These are phyloP conservation scores for Poecilia gillii DNA, from an alignment of 2,797 vertebrate genomes.

Conservation along the genomic window DNA sequence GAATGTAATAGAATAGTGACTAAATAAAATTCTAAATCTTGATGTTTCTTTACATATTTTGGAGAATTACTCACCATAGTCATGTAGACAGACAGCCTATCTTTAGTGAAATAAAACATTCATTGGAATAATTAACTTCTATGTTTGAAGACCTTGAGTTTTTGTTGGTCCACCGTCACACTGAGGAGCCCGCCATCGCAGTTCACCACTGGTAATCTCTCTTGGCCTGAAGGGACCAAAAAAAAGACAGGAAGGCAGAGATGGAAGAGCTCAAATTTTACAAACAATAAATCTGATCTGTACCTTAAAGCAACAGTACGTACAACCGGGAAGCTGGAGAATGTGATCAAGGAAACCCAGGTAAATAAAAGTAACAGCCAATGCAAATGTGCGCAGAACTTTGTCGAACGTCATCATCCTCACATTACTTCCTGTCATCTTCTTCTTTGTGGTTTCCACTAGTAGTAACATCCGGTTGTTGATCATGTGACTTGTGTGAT, in stretches of 20 bases:
- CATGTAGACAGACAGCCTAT: background rate
- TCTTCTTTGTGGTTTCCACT: too few species aligned
- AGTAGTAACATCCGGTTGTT: too few species aligned
- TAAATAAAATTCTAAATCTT: too few species aligned
- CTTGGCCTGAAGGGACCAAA: constrained; percentile 20
- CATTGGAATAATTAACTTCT: background rate
- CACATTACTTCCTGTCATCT: too few species aligned
- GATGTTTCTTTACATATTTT: too few species aligned
- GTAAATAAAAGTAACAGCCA: background rate
- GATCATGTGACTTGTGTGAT: too few species aligned
- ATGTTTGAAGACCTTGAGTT: constrained; percentile 70
- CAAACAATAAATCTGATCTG: background rate
- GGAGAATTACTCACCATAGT: background rate
- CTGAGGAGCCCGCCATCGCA: constrained; percentile 76
- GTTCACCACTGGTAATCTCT: constrained; percentile 69
- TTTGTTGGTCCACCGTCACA: constrained; percentile 62
- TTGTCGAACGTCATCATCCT: too few species aligned
- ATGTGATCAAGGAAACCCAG: background rate
- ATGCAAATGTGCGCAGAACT: too few species aligned
- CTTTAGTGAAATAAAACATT: background rate
- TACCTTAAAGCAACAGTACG: background rate
- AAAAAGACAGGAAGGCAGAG: constrained; percentile 8
- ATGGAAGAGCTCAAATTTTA: background rate
- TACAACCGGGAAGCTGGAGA: background rate
- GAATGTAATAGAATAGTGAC: too few species aligned